phyloP scores from a whole-genome alignment of 2,888 invertebrate species.

The Brachyptera risi region DNA sequence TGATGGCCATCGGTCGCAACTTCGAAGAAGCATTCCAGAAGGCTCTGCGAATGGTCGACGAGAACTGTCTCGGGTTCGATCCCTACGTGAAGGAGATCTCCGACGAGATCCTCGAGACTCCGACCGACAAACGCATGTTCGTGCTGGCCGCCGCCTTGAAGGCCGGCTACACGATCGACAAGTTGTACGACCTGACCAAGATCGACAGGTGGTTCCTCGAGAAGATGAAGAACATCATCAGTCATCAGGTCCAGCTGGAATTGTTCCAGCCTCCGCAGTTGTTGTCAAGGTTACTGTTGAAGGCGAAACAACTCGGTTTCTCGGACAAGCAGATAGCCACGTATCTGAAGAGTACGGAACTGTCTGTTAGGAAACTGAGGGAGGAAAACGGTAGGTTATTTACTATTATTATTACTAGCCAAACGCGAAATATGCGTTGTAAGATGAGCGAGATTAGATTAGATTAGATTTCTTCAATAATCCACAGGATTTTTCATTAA shows the following conservation, averaged over 20 bases:
- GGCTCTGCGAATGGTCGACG: conserved; percentile 97
- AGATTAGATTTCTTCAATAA: no score
- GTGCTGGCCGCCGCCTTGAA: conserved; percentile 91
- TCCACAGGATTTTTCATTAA: no score
- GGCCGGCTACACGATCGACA: conserved; percentile 73
- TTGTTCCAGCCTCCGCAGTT: conserved; percentile 57
- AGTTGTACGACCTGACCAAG: conserved; percentile 87
- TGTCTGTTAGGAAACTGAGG: conserved; percentile 72
- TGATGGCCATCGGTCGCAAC: conserved; percentile 96
- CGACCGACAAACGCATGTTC: conserved; percentile 96
- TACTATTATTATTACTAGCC: not conserved
- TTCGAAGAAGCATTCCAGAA: conserved; percentile 99
- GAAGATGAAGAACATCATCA: conserved; percentile 89
- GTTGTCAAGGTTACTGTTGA: conserved; percentile 59
- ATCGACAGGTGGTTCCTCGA: conserved; percentile 97
- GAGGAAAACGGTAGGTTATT: conserved; percentile 53
- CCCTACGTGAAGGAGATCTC: conserved; percentile 72
- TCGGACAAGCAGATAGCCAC: conserved; percentile 94
- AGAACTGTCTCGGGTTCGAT: conserved; percentile 90
- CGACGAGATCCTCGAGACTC: conserved; percentile 82
- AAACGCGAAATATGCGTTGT: no score
- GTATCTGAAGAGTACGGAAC: conserved; percentile 81
- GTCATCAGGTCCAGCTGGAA: conserved; percentile 64
- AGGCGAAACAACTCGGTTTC: conserved; percentile 92
- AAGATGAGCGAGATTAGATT: no score